Conservation (phyloP, 1,140 invertebrate genomes). For the Halesus radiatus region DNA sequence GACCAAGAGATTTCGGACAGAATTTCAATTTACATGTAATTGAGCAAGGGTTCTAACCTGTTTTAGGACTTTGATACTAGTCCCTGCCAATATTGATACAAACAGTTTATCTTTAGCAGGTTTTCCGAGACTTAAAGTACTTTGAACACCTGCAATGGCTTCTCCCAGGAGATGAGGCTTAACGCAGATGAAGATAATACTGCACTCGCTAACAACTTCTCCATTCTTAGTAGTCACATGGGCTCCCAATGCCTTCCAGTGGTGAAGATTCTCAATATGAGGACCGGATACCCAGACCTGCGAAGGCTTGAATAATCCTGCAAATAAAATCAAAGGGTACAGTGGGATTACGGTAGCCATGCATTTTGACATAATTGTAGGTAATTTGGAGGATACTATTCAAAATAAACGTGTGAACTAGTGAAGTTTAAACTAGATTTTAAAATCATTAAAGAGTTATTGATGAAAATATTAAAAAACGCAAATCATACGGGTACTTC, state of each 20-base stretch:
- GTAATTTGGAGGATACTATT: too few relatives aligned
- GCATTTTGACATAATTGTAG: too few relatives aligned
- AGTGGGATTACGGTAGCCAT: too few relatives aligned
- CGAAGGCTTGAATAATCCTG: conserved; percentile 71
- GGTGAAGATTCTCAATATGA: conserved; percentile 73
- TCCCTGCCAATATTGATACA: conserved; percentile 86
- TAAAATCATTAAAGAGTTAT: too few relatives aligned
- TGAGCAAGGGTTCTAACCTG: conserved; percentile 19
- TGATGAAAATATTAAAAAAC: too few relatives aligned
- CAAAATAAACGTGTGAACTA: too few relatives aligned
- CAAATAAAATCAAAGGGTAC: conserved; percentile 46
- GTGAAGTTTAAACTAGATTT: too few relatives aligned
- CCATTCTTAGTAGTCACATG: conserved; percentile 75
- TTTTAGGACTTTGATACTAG: conserved; percentile 62
- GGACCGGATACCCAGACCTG: conserved; percentile 80
- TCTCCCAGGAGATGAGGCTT: conserved; percentile 85
- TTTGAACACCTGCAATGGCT: conserved; percentile 68
- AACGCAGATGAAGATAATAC: conserved; percentile 87
- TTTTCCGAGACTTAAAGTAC: conserved; percentile 57
- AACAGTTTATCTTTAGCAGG: conserved; percentile 73
- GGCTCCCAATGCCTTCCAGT: conserved; percentile 76
- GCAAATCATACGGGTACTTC: too few relatives aligned
- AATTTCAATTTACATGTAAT: too few relatives aligned
- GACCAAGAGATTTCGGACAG: too few relatives aligned
- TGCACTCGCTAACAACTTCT: conserved; percentile 74